A percentile compares a stretch with the other conserved stretches of the same genome.
These are phyloP conservation scores for Styela clava DNA, from an alignment of 23 tunicate species.

Conservation along the genomic window DNA sequence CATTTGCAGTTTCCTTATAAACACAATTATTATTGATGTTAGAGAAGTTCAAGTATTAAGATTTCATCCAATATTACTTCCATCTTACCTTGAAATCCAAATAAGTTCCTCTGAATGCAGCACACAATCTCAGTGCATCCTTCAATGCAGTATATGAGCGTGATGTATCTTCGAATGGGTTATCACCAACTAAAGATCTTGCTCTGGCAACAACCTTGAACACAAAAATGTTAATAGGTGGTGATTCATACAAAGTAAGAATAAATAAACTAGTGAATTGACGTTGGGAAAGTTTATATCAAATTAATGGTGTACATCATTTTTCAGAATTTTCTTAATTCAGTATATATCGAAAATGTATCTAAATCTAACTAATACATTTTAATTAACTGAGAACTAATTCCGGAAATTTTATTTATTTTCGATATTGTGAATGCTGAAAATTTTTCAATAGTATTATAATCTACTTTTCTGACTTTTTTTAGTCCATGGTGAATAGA, in stretches of 20 bases:
- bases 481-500: no score
- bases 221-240: background rate
- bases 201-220: conserved; percentile 82
- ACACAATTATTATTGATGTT: background rate
- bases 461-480: no score
- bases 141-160: conserved; percentile 80
- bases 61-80: background rate
- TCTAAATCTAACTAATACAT: no score
- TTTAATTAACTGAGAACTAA: no score
- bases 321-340: no score
- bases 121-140: conserved; percentile 87
- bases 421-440: no score
- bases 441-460: no score
- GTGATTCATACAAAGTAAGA: background rate
- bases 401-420: no score
- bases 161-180: conserved; percentile 85
- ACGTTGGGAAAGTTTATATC: no score
- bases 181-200: conserved; percentile 63
- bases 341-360: no score
- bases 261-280: no score
- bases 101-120: conserved; percentile 90
- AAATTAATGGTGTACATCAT: no score
- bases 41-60: background rate
- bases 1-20: conserved; percentile 78
- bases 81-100: conserved; percentile 67